These are phyloP conservation scores for Heliconius charithonia DNA, from an alignment of 2,888 invertebrate genomes.

Conservation along the genomic window DNA sequence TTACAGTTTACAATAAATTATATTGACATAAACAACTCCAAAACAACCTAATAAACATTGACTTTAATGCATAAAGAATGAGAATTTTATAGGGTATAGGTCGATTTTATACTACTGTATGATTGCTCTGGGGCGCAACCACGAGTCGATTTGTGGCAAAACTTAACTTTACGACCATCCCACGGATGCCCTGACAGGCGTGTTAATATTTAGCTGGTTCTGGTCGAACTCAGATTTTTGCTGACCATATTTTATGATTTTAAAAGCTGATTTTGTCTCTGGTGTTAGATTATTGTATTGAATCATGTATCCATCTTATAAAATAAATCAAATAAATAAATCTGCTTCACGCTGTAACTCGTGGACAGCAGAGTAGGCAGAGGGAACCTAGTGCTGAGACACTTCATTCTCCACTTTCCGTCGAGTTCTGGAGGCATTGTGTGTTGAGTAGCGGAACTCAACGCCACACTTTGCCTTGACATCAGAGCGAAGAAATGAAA, in stretches of 20 bases:
- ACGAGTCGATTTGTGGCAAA: constrained; percentile 19
- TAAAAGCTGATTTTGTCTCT: background rate
- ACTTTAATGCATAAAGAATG: constrained; percentile 24
- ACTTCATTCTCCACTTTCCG: too few species aligned
- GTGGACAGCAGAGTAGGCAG: too few species aligned
- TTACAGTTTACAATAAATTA: too few species aligned
- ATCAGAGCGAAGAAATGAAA: too few species aligned
- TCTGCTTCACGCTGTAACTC: too few species aligned
- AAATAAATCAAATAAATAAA: too few species aligned
- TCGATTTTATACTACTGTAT: constrained; percentile 8
- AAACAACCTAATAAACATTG: background rate
- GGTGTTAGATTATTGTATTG: background rate
- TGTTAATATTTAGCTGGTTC: constrained; percentile 16
- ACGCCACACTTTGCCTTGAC: too few species aligned
- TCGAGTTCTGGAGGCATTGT: too few species aligned
- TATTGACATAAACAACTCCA: background rate
- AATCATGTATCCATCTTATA: too few species aligned
- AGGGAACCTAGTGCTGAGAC: too few species aligned
- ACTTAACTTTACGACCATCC: constrained; percentile 22
- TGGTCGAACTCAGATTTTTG: background rate
- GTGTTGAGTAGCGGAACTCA: too few species aligned
- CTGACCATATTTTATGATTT: background rate
- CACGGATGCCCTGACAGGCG: constrained; percentile 3
- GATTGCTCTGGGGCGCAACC: constrained; percentile 23
- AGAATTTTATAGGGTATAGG: constrained; percentile 13